Conservation (phyloP, 2,797 vertebrate genomes). For the Rhincodon typus region DNA sequence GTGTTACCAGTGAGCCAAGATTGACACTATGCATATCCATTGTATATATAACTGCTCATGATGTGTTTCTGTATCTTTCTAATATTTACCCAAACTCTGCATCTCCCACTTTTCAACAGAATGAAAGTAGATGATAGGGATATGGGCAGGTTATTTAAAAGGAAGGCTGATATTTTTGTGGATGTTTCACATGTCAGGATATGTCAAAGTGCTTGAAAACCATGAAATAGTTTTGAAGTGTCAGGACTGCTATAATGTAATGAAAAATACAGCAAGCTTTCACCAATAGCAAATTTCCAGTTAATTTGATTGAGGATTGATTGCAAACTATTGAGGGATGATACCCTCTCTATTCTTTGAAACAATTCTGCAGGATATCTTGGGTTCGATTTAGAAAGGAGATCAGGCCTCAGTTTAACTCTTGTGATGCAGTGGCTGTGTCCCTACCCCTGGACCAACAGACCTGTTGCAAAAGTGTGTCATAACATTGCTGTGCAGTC, state of each 20-base stretch:
- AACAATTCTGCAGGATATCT: background rate
- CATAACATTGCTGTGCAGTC: no score
- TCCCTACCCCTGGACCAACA: no score
- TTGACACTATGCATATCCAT: background rate
- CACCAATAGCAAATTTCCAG: background rate
- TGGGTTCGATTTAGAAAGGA: background rate
- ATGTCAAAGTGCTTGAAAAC: background rate
- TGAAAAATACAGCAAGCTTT: background rate
- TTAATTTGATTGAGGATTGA: background rate
- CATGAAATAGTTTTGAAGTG: background rate
- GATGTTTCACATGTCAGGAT: background rate
- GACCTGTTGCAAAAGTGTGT: no score
- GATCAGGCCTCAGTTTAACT: background rate
- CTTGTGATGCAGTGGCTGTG: no score
- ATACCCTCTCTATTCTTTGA: background rate
- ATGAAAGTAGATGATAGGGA: background rate
- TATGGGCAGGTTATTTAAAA: background rate
- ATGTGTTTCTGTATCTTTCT: background rate
- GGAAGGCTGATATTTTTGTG: background rate
- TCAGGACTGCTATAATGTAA: background rate
- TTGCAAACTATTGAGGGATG: background rate
- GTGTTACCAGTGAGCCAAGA: background rate
- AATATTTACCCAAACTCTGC: background rate
- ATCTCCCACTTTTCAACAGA: background rate
- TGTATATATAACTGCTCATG: background rate